A percentile compares a stretch with the other conserved stretches of the same genome.
Evolutionary conservation across 2,113 vertebrate genomes (phyloP).

Genomic region (Aldabrachelys gigantea): DNA sequence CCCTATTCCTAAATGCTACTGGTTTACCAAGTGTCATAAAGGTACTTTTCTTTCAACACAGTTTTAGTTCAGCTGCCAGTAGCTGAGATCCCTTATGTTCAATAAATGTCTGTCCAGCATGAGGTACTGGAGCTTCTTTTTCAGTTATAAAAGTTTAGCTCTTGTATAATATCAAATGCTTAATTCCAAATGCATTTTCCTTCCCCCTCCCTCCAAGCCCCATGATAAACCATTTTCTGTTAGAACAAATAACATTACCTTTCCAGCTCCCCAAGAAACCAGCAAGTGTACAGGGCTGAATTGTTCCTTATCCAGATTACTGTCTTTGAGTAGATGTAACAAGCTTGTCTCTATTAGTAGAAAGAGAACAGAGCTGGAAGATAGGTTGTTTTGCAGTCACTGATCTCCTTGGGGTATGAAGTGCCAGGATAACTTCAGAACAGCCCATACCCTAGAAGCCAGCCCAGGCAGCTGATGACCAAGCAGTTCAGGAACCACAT

Average conservation of each 20-base stretch:
- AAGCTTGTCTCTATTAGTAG: background rate
- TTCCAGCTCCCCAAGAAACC: background rate
- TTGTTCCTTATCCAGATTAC: background rate
- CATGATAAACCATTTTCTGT: background rate
- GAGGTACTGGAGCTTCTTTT: background rate
- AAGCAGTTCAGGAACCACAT: background rate
- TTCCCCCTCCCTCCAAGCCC: background rate
- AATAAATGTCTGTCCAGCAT: background rate
- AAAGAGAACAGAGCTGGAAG: background rate
- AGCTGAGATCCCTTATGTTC: background rate
- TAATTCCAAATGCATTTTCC: background rate
- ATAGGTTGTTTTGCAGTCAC: background rate
- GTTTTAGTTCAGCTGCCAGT: background rate
- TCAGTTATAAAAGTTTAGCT: background rate
- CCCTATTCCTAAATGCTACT: background rate
- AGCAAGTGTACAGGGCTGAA: background rate
- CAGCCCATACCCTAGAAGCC: background rate
- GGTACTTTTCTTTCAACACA: background rate
- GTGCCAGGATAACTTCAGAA: background rate
- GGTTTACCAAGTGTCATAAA: background rate
- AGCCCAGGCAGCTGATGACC: background rate
- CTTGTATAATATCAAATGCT: background rate
- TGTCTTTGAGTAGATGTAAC: background rate
- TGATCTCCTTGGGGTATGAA: background rate
- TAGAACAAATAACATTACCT: accelerated